Evolutionary conservation across 2,888 invertebrate species (phyloP), one percentile per base, ranked within the genome.

Genomic region (Tanytarsus gracilentus): DNA sequence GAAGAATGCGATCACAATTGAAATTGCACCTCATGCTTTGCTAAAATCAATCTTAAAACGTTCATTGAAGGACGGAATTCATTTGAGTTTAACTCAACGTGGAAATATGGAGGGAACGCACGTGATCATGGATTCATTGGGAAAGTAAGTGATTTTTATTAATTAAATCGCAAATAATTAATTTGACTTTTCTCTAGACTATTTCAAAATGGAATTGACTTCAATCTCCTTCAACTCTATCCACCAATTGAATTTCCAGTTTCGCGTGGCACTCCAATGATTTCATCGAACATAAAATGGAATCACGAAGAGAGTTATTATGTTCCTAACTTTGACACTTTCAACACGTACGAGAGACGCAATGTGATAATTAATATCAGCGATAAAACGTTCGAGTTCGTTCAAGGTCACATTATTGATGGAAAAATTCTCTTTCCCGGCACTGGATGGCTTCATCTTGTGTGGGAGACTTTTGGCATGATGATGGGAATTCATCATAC

Each of bases 351-450:
- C 27, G 83, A 85, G 0, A 86, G 86, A 65, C 76, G 84, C 49
- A 73, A 76, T 0, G 77, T 85, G 14, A 70, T 77, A 25, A 75
- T 87, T 66, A 77, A 79, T 18, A 73, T 84, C 4, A 72, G 72
- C 0, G 83, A 84, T 64, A 84, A 86, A 62, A 80, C 83, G 67
- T 81, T 80, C 68, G 82, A 84, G 58, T 92, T 80, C 68, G 77
- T 92, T 72, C 73, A 75, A 27, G 92, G 89, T 0, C 94, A 95
- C 71, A 78, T 84, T 9, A 86, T 95, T 63, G 93, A 95, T 71
- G 90, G 80, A 4, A 72, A 81, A 62, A 77, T 79, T 61, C 69
- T 83, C 36, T 81, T 79, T 66, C 84, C 85, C 16, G 84, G 83
- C n/a, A 82, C 83, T 21, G 81, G 70, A 4, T 71, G 70, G 61